Conservation (phyloP, 1,140 invertebrate genomes). For the Dendrolimus punctatus region DNA sequence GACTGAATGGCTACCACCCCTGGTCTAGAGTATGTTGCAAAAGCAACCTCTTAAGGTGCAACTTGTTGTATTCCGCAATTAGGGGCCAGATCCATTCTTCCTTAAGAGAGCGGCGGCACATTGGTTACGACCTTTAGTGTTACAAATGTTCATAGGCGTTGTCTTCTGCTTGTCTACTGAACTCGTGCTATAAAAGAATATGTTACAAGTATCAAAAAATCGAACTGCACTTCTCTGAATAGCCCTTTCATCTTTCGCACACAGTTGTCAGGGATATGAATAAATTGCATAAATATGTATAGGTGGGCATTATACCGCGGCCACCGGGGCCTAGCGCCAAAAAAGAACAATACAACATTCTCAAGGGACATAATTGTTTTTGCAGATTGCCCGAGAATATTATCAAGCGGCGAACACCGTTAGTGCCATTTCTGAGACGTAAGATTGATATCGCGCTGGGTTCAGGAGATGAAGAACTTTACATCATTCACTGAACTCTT, state of each 20-base stretch:
- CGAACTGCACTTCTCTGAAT: slow-evolving; percentile 6
- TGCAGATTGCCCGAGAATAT: slow-evolving; percentile 44
- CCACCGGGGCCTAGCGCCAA: slow-evolving; percentile 40
- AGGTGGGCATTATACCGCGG: slow-evolving; percentile 47
- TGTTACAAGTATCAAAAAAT: background rate
- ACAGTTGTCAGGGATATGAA: slow-evolving; percentile 36
- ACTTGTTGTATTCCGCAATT: too few relatives aligned
- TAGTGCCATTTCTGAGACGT: slow-evolving; percentile 57
- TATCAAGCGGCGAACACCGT: slow-evolving; percentile 48
- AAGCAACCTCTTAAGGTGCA: too few relatives aligned
- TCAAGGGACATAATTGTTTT: slow-evolving; percentile 57
- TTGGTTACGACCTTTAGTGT: too few relatives aligned
- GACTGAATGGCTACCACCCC: too few relatives aligned
- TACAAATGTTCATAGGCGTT: too few relatives aligned
- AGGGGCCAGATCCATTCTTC: too few relatives aligned
- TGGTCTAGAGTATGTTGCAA: too few relatives aligned
- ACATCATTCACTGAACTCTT: too few relatives aligned
- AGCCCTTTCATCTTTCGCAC: slow-evolving; percentile 7
- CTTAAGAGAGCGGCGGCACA: too few relatives aligned
- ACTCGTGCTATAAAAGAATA: too few relatives aligned
- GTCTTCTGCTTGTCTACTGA: too few relatives aligned
- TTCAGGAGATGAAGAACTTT: too few relatives aligned
- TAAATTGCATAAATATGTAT: slow-evolving; percentile 69
- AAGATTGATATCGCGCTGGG: slow-evolving; percentile 33
- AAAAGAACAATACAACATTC: slow-evolving; percentile 51